Base-by-base conservation (phyloP, 2,113 vertebrate species). In the Muntiacus muntjak region DNA sequence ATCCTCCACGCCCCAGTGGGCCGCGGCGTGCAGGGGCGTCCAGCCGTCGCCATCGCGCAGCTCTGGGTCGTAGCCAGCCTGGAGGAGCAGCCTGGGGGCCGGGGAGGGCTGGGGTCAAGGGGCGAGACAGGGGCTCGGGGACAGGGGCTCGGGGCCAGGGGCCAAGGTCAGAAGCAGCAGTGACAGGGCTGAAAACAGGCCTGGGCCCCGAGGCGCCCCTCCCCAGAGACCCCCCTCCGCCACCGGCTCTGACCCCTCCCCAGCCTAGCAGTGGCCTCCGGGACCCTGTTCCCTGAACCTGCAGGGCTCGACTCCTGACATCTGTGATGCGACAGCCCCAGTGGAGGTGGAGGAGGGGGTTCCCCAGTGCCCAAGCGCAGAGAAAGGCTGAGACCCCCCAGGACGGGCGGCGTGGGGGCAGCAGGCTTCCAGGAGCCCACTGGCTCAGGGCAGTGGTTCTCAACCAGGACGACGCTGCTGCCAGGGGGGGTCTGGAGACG, bases 1-100 rank as follows among this genome's bases (percentile, higher is more conserved):
- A 4, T 99, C 99, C 3, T 99, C 99, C 96, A 99, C 99, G 2
- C 99, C 99, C 99, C 99, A 99, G 98, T 99, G 99, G 9, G 99
- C 99, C 0, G 99, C 99, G 0, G 99, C 99, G 0, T 99, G 99
- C 50, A 99, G 98, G 6, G 99, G 99, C 0, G 99, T 99, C 99
- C 99, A 99, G 97, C 99, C 99, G 1, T 99, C 99, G 15, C 98
- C 98, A 74, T 99, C 99, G 58, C 98, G 98, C 43, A 99, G 99
- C 13, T 99, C 99, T 0, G 99, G 99, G 54, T 99, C 99, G 10
- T 99, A 98, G 62, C 99, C 99, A 7, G 99, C 99, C 97, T 99
- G 99, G 81, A 99, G 99, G 86, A 99, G 98, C 64, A 99, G 98
- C 98, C 99, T 99, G 97, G 13, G 88, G 87, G 28, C 71, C 50